A percentile compares a stretch with the other conserved stretches of the same genome.
These are phyloP conservation scores for Eretmochelys imbricata DNA, from an alignment of 2,113 vertebrate genomes.

Conservation along the genomic window DNA sequence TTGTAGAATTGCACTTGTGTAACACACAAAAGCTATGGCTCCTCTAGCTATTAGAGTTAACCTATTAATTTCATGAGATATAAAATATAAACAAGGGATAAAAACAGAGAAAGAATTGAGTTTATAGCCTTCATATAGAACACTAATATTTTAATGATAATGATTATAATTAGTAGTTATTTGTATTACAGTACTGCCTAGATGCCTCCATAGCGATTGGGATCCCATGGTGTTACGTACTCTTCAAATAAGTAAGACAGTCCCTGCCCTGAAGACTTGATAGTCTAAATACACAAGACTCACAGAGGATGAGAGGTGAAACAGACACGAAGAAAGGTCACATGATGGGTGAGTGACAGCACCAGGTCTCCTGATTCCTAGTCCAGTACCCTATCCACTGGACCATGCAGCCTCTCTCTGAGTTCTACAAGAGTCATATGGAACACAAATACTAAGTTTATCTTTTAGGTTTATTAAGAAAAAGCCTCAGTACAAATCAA, in stretches of 20 bases:
- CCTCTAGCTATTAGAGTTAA: neutral
- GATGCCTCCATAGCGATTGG: neutral
- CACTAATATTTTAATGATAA: neutral
- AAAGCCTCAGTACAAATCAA: conserved; percentile 25
- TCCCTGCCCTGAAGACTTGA: neutral
- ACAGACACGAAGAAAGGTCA: conserved; percentile 1
- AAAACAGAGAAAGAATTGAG: conserved; percentile 38
- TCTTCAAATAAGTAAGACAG: neutral
- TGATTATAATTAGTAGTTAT: neutral
- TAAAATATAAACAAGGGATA: neutral
- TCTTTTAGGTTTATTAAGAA: rapidly evolving
- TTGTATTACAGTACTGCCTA: neutral
- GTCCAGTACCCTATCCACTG: rapidly evolving
- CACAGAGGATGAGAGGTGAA: neutral
- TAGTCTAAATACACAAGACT: conserved; percentile 34
- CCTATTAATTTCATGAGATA: neutral
- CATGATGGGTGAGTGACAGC: neutral
- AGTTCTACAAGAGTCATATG: rapidly evolving
- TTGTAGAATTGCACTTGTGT: neutral
- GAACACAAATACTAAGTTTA: neutral
- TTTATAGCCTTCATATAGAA: neutral
- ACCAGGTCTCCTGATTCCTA: neutral
- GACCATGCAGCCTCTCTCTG: neutral
- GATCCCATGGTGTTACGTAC: neutral
- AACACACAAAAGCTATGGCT: neutral